These are phyloP conservation scores for Platalea minor DNA, from an alignment of 2,797 vertebrate genomes.

Conservation along the genomic window DNA sequence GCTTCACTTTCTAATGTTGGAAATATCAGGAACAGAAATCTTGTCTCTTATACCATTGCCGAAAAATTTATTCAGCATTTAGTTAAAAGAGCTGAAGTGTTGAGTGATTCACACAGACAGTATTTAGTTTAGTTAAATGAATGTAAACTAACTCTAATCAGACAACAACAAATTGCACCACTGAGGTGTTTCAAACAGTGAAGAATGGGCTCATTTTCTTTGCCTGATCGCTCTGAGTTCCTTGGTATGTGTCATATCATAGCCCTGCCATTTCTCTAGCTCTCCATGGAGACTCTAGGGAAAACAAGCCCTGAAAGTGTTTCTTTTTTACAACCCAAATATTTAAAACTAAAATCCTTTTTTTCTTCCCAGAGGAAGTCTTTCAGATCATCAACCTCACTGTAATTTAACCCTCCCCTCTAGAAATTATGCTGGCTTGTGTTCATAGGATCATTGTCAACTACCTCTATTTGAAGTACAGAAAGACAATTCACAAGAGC, in stretches of 20 bases:
- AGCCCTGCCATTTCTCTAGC: neutral
- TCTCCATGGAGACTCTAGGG: neutral
- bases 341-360: neutral
- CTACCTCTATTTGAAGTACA: neutral
- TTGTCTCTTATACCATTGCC: neutral
- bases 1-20: neutral
- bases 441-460: neutral
- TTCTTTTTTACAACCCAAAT: neutral
- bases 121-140: neutral
- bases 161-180: neutral
- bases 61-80: neutral
- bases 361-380: neutral
- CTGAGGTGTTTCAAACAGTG: neutral
- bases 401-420: neutral
- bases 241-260: neutral
- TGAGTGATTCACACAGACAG: neutral
- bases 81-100: neutral
- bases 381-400: neutral
- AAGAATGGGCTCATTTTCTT: neutral
- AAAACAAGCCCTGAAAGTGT: neutral
- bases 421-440: neutral
- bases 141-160: neutral
- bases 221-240: neutral
- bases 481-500: neutral
- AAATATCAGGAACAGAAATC: neutral